Base-by-base conservation (phyloP, 2,888 invertebrate species). In the Lithodes maja region DNA sequence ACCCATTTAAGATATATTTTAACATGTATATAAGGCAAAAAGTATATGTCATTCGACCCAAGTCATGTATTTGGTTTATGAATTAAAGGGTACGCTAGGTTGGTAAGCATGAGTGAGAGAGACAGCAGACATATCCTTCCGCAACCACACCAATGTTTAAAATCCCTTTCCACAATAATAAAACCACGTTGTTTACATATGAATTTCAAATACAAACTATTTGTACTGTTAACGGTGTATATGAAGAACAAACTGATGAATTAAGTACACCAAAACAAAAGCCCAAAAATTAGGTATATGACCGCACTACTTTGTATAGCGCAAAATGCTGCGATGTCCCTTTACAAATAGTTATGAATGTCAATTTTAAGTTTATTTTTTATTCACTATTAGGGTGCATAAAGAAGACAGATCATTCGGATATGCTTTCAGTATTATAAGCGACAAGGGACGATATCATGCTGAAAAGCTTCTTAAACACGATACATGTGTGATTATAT, bases 221-320 rank as follows among this genome's bases (percentile, higher is more conserved):
- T 61, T 61, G 61, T 12, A 61, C 12, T 61, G 61, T 7, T 12
- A 61, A 12, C 5, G 61, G 12, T 12, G 61, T 61, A 12, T 12
- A 61, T 61, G 12, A 61, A 61, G 12, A 7, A 55, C 55, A 80
- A 55, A 33, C 54, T 49, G 12, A 33, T 2, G 12, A 61, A n/a
- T 12, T 54, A 78, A 2, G 33, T 55, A 50, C n/a, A 1, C 17
- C 49, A 50, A 77, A 78, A 78, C 50, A 3, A 52, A 12, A 68
- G 15, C 52, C 85, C 15, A 85, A 81, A 61, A 80, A 78, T 81
- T 85, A 77, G 88, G 88, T 85, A 89, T 84, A 89, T 89, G 88
- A 89, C 88, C 88, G 88, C 88, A 89, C 88, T 89, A 89, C 88
- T 89, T 89, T 79, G 3, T 84, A 17, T 15, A 55, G 88, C 88